These are phyloP conservation scores for Platynereis dumerilii DNA, from an alignment of 2,888 invertebrate genomes.

Conservation along the genomic window DNA sequence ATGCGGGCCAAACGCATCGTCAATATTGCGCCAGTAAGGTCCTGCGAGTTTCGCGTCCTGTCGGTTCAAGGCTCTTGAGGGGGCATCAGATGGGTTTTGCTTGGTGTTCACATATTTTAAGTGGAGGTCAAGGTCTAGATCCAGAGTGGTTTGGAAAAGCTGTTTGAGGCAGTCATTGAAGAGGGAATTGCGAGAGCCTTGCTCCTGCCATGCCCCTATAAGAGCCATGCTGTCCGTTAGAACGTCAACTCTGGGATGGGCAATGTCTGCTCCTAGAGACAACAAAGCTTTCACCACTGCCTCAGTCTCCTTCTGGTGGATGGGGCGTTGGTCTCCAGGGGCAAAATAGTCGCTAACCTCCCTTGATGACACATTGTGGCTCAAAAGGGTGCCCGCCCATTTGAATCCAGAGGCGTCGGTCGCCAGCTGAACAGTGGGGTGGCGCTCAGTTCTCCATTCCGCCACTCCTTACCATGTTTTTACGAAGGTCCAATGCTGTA, in stretches of 20 bases:
- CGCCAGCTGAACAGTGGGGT: neutral
- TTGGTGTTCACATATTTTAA: conserved; percentile 2
- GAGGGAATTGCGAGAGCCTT: neutral
- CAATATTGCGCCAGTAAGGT: neutral
- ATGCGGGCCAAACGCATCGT: conserved; percentile 3
- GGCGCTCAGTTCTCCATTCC: neutral
- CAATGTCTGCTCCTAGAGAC: neutral
- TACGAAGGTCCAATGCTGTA: neutral
- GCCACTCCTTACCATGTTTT: neutral
- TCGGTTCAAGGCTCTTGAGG: neutral
- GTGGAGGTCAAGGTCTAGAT: neutral
- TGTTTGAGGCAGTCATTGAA: neutral
- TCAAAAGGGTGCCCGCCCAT: neutral
- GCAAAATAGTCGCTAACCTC: neutral
- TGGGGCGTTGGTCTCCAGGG: neutral
- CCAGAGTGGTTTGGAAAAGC: neutral
- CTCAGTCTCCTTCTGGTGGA: conserved; percentile 1
- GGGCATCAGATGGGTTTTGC: neutral
- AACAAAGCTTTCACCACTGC: neutral
- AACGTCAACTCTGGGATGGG: neutral
- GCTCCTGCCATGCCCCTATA: neutral
- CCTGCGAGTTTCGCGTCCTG: neutral
- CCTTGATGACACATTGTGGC: too few species aligned
- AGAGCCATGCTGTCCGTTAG: conserved; percentile 6
- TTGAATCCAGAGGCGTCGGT: neutral